Evolutionary conservation across 2,888 invertebrate genomes (phyloP), one percentile per base, ranked within the genome.

Genomic region (Drosophila acutilabella): DNA sequence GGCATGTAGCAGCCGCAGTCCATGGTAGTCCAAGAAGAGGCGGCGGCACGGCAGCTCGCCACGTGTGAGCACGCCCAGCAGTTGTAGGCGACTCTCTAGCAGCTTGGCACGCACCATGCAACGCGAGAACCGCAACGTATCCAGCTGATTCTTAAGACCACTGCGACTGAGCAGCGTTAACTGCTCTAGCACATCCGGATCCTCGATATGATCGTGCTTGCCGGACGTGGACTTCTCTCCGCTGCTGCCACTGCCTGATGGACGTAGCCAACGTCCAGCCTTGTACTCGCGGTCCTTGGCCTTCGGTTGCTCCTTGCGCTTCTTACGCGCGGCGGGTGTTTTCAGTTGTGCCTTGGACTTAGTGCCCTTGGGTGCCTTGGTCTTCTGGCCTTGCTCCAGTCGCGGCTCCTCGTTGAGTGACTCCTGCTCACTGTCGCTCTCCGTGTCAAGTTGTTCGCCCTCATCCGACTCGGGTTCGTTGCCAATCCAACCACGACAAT

Each of bases 401-500:
- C 67, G 60, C 70, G 48, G 42, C 23, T 75, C 78, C 7, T 75
- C 75, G 0, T 13, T 20, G 30, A 66, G 16, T 96, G 96, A 1
- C 97, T 97, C 68, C 96, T 93, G 51, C 90, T 99, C 99, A 81
- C 80, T 80, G 3, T 54, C 64, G 59, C 68, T 70, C 89, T 78
- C 79, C 36, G 64, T 54, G 16, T 89, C 89, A 36, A 89, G 48
- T 44, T 94, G 94, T 69, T 94, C 94, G 18, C 94, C 95, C 53
- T 95, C 94, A 60, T 94, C 95, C 60, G 94, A 94, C 30, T 96
- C 96, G 0, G 97, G 97, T 82, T 97, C 96, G 62, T 96, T 97
- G 1, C 99, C 99, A 74, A 99, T 97, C 96, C 97, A 98, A 0
- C 99, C 99, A 16, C 98, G 95, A 91, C 99, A 99, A 81, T 95